Base-by-base conservation (phyloP, 2,797 vertebrate species). In the Macroramphosus scolopax region DNA sequence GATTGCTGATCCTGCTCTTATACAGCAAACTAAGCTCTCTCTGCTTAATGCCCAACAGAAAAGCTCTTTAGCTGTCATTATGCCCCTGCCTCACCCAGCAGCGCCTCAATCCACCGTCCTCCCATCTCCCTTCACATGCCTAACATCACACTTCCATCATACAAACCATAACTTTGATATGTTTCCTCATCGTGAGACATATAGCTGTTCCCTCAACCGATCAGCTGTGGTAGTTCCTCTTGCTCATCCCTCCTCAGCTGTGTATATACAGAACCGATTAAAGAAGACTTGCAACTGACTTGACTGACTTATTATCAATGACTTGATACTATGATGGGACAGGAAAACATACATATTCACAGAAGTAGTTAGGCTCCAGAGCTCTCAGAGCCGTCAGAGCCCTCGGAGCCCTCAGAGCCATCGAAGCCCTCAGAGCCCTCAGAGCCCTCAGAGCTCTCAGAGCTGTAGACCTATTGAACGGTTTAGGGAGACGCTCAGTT, bases 11-110 rank as follows among this genome's bases (percentile, higher is more conserved):
- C 84, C 75, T 65, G 76, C 84, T 83, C 77, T 84, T 82, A 80
- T 44, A 79, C 49, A 42, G 77, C 52, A 79, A 78, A 81, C 76
- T 86, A 84, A 88, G 81, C 81, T 77, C 68, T 73, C 63, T 68
- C 72, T 62, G 73, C 75, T 66, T 86, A 86, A 84, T 82, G 74
- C 72, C 63, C 40, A 48, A 58, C 67, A 75, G 79, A 75, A 84
- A 85, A 86, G 84, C 83, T 80, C 83, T 87, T 86, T 84, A 83
- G 72, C 77, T 40, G 66, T 78, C 72, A 77, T 80, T 79, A 82
- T 72, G 66, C 53, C 35, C 35, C 51, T 31, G 17, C 44, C 38
- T 36, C 24, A 4, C 34, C 24, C n/a, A n/a, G n/a, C n/a, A n/a
- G 48, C 42, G 38, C 55, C 60, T 56, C 58, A 45, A 44, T 35